Evolutionary conservation across 2,797 vertebrate genomes (phyloP), one percentile per base, ranked within the genome.

Genomic region (Calcarius lapponicus): DNA sequence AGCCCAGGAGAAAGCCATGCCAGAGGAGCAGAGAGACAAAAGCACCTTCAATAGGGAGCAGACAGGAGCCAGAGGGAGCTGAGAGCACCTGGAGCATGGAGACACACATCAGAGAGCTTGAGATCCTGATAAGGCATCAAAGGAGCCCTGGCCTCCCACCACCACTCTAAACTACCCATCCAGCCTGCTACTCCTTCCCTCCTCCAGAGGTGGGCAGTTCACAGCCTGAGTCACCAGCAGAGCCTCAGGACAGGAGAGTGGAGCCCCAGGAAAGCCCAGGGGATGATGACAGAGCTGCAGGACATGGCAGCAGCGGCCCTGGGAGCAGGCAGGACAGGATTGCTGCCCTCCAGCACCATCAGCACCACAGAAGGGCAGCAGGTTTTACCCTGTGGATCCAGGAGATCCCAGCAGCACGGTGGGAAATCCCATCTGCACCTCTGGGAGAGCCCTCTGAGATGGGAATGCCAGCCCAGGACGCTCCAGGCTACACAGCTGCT

Each of bases 361-460:
- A 38, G 47, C 56, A 62, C 3, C 56, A 34, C 25, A 6, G 24
- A 10, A 10, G 18, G 42, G 21, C 1, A 1, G 51, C 17, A 48
- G 38, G 43, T 10, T 80, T 16, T 0, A n/a, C 71, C 48, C 60
- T 2, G 13, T 0, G 5, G 25, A 40, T 28, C 15, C 0, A 0
- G 40, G 17, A 42, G n/a, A 12, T 11, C 5, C 66, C 36, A 36
- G 67, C 43, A 45, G 43, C 16, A 20, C 1, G 6, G 28, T 0
- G 13, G 32, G 16, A 61, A 13, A n/a, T 8, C 2, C 73, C 73
- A 42, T 22, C 54, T 17, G 17, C 38, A 6, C 4, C 10, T 18
- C 45, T 21, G 34, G 6, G 11, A 32, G 31, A 7, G 58, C 36
- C 45, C 18, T 6, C 8, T 3, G 24, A 7, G 78, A 6, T 2